Evolutionary conservation across 2,797 vertebrate species (phyloP), one percentile per base, ranked within the genome.

Genomic region (Scleropages formosus): DNA sequence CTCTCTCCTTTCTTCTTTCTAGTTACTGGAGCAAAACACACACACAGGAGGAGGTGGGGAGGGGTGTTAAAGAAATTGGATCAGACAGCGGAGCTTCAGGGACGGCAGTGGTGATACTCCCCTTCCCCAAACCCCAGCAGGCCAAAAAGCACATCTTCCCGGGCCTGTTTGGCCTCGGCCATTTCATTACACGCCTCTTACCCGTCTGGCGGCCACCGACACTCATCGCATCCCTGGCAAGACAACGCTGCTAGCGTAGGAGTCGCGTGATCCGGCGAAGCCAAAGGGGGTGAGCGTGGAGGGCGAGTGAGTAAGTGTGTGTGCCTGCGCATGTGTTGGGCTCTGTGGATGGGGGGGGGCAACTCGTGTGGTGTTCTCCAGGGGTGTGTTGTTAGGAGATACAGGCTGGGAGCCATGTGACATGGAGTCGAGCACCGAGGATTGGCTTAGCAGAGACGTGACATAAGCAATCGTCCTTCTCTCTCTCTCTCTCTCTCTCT

Each of bases 391-490:
- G 74, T 75, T 69, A 68, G 44, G 74, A 69, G 65, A 69, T 61
- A 61, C 65, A 65, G 56, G 46, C 53, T 60, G 84, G 79, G 78
- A 63, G 82, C 81, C 90, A 91, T 83, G 91, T 91, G 91, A 92
- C 84, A 56, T 13, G 63, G 66, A 27, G 20, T 78, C 72, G 39
- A 81, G 72, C 22, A 80, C 78, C 85, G 80, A 79, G 80, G 89
- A 92, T 92, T 92, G 90, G 90, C 81, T 89, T 76, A 90, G 84
- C 80, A 83, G 83, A 86, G 85, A 80, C 88, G 88, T 90, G 90
- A 91, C 89, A 86, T 91, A 90, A 90, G 80, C 85, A 73, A 81
- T 73, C 87, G 85, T 81, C 84, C 85, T 81, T 75, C 83, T 80
- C 81, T 75, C 83, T 78, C 81, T 82, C 84, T 80, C 82, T 67